A percentile compares a stretch with the other conserved stretches of the same genome.
These are phyloP conservation scores for Malurus melanocephalus DNA, from an alignment of 2,113 vertebrate genomes.

Conservation along the genomic window DNA sequence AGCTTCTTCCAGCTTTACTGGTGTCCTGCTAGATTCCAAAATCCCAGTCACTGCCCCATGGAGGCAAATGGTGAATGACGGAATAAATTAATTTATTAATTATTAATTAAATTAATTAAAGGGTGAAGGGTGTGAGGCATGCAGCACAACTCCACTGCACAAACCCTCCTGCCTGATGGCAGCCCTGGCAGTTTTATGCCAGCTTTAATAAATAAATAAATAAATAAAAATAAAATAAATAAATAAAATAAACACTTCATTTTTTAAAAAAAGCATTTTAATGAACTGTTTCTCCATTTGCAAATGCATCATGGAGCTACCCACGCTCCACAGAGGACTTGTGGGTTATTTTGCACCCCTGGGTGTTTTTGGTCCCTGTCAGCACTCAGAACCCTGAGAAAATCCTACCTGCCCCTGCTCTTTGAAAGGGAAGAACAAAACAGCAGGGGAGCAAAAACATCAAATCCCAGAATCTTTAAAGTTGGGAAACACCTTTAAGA, in stretches of 20 bases:
- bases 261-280: no score
- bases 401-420: neutral
- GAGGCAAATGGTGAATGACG: no score
- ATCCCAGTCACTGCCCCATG: neutral
- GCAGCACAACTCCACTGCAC: neutral
- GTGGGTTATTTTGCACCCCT: neutral
- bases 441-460: neutral
- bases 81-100: no score
- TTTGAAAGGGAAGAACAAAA: no score
- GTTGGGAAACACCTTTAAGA: neutral
- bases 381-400: neutral
- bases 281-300: neutral
- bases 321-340: no score
- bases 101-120: no score
- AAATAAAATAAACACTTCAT: no score
- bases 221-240: no score
- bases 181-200: neutral
- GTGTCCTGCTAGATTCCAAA: neutral
- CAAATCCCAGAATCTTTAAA: rapidly evolving
- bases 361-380: neutral
- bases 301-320: neutral
- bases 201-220: no score
- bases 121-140: neutral
- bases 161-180: neutral
- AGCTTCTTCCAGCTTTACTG: neutral